A percentile compares a stretch with the other conserved stretches of the same genome.
phyloP scores from a whole-genome alignment of 2,113 vertebrate genomes.

The Herpailurus yagouaroundi region DNA sequence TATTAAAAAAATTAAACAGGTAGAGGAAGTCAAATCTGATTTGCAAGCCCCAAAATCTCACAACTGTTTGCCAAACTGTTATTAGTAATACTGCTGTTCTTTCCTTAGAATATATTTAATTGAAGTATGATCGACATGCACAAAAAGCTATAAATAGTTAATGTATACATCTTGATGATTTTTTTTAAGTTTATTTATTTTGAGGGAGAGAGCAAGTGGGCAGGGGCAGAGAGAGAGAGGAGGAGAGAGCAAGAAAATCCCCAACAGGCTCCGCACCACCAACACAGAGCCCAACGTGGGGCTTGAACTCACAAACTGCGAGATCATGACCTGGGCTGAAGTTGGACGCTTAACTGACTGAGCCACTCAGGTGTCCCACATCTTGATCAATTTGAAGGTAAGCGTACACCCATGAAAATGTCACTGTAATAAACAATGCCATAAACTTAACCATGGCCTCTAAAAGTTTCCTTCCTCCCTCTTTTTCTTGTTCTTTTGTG shows the following conservation, averaged over 20 bases:
- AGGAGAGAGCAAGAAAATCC: too few relatives aligned
- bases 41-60: background rate
- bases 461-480: background rate
- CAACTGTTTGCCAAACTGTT: background rate
- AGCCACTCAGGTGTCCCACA: background rate
- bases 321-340: too few relatives aligned
- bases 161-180: background rate
- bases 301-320: too few relatives aligned
- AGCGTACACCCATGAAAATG: background rate
- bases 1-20: constrained; percentile 20
- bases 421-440: background rate
- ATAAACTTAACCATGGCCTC: background rate
- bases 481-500: background rate
- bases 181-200: too few relatives aligned
- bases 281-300: too few relatives aligned
- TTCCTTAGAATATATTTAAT: background rate
- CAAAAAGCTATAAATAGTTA: background rate
- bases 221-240: too few relatives aligned
- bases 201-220: too few relatives aligned
- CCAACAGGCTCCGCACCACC: too few relatives aligned
- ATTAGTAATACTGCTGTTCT: background rate
- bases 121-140: background rate
- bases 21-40: constrained; percentile 4
- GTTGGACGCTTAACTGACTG: too few relatives aligned
- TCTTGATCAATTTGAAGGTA: background rate